A percentile compares a stretch with the other conserved stretches of the same genome.
These are phyloP conservation scores for Rotaria sp. DNA, from an alignment of 2,888 invertebrate species.

Conservation along the genomic window DNA sequence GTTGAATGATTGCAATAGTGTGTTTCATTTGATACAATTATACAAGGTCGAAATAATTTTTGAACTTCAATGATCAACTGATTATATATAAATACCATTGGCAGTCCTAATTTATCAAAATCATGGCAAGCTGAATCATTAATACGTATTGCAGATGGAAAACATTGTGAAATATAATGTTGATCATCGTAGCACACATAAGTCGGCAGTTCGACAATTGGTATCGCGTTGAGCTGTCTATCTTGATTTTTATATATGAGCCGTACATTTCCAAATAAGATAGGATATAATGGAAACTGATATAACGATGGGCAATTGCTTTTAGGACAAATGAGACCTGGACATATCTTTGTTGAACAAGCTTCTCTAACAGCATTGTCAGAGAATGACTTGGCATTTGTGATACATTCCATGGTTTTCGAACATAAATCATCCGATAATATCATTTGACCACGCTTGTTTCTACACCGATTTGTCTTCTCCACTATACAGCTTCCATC, in stretches of 20 bases:
- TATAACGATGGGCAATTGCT: neutral
- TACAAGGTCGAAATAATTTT: too few relatives aligned
- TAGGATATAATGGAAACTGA: neutral
- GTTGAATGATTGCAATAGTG: neutral
- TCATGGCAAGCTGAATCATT: neutral
- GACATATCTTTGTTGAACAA: neutral
- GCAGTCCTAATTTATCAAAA: neutral
- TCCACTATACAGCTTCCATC: too few relatives aligned
- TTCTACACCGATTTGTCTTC: neutral
- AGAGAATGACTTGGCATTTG: neutral
- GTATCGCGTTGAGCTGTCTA: neutral
- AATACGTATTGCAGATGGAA: neutral
- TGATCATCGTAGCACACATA: neutral
- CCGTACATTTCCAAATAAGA: neutral
- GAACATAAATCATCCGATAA: neutral
- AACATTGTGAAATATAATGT: neutral
- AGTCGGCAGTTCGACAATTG: neutral
- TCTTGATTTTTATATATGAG: neutral
- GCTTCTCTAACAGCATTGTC: too few relatives aligned
- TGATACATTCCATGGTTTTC: neutral
- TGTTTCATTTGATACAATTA: neutral
- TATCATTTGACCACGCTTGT: neutral
- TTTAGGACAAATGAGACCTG: neutral
- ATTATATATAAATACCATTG: neutral
- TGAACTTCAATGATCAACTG: neutral